phyloP scores from a whole-genome alignment of 1,140 invertebrate species.

The Diachasmimorpha longicaudata region DNA sequence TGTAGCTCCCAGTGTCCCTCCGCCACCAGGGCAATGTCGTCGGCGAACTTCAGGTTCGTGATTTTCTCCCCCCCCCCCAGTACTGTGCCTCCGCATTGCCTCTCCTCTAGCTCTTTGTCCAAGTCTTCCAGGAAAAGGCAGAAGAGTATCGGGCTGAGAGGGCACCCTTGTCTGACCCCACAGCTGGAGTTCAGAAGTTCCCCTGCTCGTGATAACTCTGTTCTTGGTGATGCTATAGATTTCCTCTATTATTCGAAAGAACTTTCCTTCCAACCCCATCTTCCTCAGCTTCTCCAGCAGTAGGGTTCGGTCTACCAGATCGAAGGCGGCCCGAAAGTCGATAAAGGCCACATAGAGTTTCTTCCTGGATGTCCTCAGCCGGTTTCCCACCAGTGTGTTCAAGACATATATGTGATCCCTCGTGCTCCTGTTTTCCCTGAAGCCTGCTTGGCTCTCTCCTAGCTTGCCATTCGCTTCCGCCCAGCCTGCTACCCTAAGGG shows the following conservation, averaged over 20 bases:
- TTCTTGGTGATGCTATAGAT: neutral
- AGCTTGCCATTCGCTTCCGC: neutral
- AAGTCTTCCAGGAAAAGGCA: constrained; percentile 16
- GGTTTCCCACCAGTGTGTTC: constrained; percentile 8
- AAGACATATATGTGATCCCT: constrained; percentile 20
- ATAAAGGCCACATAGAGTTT: neutral
- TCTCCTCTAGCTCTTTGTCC: neutral
- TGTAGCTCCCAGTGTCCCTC: neutral
- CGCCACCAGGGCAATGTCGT: neutral
- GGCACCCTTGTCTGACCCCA: constrained; percentile 1
- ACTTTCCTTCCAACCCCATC: neutral
- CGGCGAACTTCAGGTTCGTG: neutral
- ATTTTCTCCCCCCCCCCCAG: constrained; percentile 11
- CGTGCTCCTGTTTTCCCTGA: neutral
- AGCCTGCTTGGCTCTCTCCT: constrained; percentile 14
- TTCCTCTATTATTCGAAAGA: neutral
- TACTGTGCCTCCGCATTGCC: constrained; percentile 4
- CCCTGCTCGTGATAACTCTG: neutral
- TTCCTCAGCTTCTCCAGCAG: neutral
- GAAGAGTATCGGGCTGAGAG: neutral
- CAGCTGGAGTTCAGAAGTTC: neutral
- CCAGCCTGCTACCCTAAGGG: neutral
- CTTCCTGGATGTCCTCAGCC: neutral
- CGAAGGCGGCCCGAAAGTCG: too few relatives aligned
- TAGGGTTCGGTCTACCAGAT: neutral